These are phyloP conservation scores for Eupithecia pulchellata DNA, from an alignment of 2,888 invertebrate genomes.

Conservation along the genomic window DNA sequence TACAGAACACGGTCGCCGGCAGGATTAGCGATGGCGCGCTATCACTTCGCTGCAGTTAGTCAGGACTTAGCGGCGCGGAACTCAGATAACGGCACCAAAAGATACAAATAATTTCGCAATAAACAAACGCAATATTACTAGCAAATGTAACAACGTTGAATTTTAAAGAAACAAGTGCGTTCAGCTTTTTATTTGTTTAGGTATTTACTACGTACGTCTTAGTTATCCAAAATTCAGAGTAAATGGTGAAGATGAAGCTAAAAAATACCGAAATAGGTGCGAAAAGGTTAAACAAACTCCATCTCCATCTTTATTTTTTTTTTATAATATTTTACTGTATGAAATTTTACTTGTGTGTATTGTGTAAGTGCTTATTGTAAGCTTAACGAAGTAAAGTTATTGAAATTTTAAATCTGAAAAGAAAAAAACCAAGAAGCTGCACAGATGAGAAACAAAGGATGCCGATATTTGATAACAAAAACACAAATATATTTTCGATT, in stretches of 20 bases:
- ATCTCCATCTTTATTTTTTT: no score
- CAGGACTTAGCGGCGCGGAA: conserved; percentile 53
- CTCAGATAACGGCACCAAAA: conserved; percentile 22
- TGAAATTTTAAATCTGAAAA: neutral
- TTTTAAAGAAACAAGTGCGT: neutral
- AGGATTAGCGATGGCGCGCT: conserved; percentile 72
- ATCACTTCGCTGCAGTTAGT: conserved; percentile 74
- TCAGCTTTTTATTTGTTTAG: neutral
- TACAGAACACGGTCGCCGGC: conserved; percentile 61
- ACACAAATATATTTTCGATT: neutral
- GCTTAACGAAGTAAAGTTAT: no score
- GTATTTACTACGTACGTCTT: neutral
- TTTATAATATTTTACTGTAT: no score
- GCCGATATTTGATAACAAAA: neutral
- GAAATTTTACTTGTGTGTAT: no score
- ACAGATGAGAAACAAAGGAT: neutral
- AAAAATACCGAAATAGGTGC: neutral
- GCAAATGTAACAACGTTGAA: neutral
- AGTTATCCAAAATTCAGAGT: neutral
- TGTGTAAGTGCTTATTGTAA: no score
- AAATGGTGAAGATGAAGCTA: neutral
- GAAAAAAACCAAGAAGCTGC: neutral
- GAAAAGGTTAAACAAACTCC: neutral
- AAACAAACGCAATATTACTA: neutral
- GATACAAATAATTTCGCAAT: neutral